Base-by-base conservation (phyloP, 2,888 invertebrate genomes). In the Drepana falcataria region DNA sequence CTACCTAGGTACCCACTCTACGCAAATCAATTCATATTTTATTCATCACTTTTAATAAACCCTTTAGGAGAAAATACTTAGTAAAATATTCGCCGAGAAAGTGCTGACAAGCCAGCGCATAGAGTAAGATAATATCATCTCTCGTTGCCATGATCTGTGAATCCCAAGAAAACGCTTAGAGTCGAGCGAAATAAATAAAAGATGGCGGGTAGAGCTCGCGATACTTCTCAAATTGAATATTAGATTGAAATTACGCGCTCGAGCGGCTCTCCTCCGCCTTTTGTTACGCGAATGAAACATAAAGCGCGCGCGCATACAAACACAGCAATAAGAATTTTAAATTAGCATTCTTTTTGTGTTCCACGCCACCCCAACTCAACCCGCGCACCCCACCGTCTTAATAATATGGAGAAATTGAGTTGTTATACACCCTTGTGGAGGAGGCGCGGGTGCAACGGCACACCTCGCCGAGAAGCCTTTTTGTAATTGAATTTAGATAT, bases 401-500 rank as follows among this genome's bases (percentile, higher is more conserved):
- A 88, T 90, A 89, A 87, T 85, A 87, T 85, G 87, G 83, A 86
- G 89, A 84, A 88, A 91, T 91, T 89, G 89, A 90, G 91, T 90
- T 90, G 90, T 88, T 87, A 85, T 85, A 88, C 89, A 87, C 89
- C 88, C 89, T 84, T 78, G 77, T 60, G 78, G 78, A 82, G 87
- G 85, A 83, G 87, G 88, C 82, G 83, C 85, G 90, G 87, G 86
- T 87, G 89, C 88, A 87, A 67, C 75, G 79, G 83, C 83, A 85
- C 88, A 87, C 88, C 86, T 81, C 84, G 68, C 71, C 59, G 68
- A 81, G 85, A 87, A 89, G 85, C 88, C 89, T 87, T 87, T 87
- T 87, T 87, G 89, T 90, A 91, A 91, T 91, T 91, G 91, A 91
- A 91, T 91, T 90, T 84, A 83, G 90, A 90, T 89, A 88, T 87